Evolutionary conservation across 1,140 invertebrate species (phyloP), one percentile per base, ranked within the genome.

Genomic region (Vanessa atalanta): DNA sequence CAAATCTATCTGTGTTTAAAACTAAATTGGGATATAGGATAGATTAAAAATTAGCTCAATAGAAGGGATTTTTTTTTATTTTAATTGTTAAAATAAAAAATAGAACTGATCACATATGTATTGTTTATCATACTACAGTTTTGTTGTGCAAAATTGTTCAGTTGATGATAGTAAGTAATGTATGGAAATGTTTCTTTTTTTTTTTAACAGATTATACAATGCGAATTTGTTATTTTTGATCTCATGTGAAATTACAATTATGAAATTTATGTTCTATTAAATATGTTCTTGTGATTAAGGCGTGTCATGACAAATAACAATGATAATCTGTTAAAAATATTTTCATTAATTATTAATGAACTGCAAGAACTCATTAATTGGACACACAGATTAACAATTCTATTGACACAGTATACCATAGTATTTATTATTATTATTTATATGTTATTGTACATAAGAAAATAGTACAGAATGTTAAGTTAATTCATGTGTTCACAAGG

Each of bases 121-220:
- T 57, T 23, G 2, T 23, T 16, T 57, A 67, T 61, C 71, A 23
- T 73, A 67, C 72, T 37, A 47, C 65, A 67, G 51, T 73, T 73
- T 73, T 73, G 72, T 73, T 61, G 12, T 43, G 68, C 68, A 61
- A 67, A 73, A 65, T 73, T 73, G 72, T 48, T 50, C 7, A 48
- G 65, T 67, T 23, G 57, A 67, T 67, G 51, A 61, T 73, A 55
- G 51, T 73, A 31, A 61, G 23, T 61, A 64, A 60, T 47, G 15
- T 70, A 70, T 47, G 37, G 55, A 31, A 73, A 61, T 64, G 60
- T 63, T 20, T 20, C 20, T 20, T 31, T 64, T 15, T 64, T 15
- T 67, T 57, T 69, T 69, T 57, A 69, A 26, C 51, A 53, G 55
- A 57, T 69, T 57, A 9, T 57, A 4, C 20, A 23, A 23, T 23